Percentiles rank a stretch among this genome's conserved stretches.
Evolutionary conservation across 1,140 invertebrate genomes (phyloP).

Genomic region (Habropoda laboriosa): DNA sequence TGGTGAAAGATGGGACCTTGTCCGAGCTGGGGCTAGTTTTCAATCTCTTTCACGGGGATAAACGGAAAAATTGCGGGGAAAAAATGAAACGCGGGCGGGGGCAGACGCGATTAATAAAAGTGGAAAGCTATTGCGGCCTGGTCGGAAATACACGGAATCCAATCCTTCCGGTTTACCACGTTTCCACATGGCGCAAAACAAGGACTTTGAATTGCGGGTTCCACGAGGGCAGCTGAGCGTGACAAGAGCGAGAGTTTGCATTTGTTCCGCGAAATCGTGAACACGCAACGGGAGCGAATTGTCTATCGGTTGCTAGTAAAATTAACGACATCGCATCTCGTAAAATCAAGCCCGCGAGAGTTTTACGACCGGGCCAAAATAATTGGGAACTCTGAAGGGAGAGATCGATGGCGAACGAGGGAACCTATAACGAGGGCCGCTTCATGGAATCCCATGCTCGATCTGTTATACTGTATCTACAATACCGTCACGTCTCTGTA

Average conservation of each 20-base stretch:
- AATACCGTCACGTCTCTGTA: not conserved
- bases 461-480: slow-evolving; percentile 12
- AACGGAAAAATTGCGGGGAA: slow-evolving; percentile 26
- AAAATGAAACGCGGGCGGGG: slow-evolving; percentile 7
- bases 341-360: slow-evolving; percentile 46
- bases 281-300: slow-evolving; percentile 21
- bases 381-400: slow-evolving; percentile 23
- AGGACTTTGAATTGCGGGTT: slow-evolving; percentile 35
- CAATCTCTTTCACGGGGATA: slow-evolving; percentile 18
- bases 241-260: slow-evolving; percentile 44
- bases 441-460: slow-evolving; percentile 5
- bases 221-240: slow-evolving; percentile 37
- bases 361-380: slow-evolving; percentile 39
- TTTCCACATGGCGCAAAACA: slow-evolving; percentile 46
- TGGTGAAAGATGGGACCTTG: not conserved
- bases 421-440: slow-evolving; percentile 2
- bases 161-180: slow-evolving; percentile 52
- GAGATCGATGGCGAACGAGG: slow-evolving; percentile 7
- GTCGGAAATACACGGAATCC: slow-evolving; percentile 40
- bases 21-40: slow-evolving; percentile 8
- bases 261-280: slow-evolving; percentile 43
- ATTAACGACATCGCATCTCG: slow-evolving; percentile 41
- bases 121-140: slow-evolving; percentile 39
- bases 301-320: slow-evolving; percentile 46
- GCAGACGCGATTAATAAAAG: slow-evolving; percentile 44